phyloP scores from a whole-genome alignment of 2,797 vertebrate species.

The Pseudochromis fuscus region DNA sequence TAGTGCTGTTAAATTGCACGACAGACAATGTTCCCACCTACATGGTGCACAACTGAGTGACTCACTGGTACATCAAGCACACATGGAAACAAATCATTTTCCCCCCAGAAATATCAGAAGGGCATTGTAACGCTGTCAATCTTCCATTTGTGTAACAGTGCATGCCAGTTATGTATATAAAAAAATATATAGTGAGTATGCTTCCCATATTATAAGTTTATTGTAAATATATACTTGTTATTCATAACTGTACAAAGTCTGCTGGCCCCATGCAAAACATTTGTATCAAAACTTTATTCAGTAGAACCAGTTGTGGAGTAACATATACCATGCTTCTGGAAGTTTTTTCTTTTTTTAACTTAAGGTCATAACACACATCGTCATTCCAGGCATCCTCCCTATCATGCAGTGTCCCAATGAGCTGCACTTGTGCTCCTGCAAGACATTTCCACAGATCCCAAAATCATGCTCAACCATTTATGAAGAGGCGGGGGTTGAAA shows the following conservation, averaged over 20 bases:
- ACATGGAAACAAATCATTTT: neutral
- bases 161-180: neutral
- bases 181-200: slow-evolving; percentile 40
- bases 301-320: slow-evolving; percentile 57
- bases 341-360: slow-evolving; percentile 27
- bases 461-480: slow-evolving; percentile 62
- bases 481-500: neutral
- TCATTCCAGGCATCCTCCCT: slow-evolving; percentile 63
- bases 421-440: slow-evolving; percentile 61
- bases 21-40: slow-evolving; percentile 32
- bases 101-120: neutral
- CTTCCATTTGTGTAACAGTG: neutral
- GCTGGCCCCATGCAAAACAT: slow-evolving; percentile 85
- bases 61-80: slow-evolving; percentile 26
- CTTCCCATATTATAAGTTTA: slow-evolving; percentile 80
- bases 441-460: slow-evolving; percentile 45
- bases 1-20: slow-evolving; percentile 8
- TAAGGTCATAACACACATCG: slow-evolving; percentile 55
- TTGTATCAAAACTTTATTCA: slow-evolving; percentile 81
- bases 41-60: slow-evolving; percentile 28
- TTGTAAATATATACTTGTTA: slow-evolving; percentile 86
- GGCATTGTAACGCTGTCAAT: neutral
- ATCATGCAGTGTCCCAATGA: slow-evolving; percentile 80
- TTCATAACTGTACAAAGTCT: slow-evolving; percentile 83
- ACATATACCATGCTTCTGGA: slow-evolving; percentile 74